These are phyloP conservation scores for Neosilurus hyrtlii DNA, from an alignment of 2,797 vertebrate genomes.

Conservation along the genomic window DNA sequence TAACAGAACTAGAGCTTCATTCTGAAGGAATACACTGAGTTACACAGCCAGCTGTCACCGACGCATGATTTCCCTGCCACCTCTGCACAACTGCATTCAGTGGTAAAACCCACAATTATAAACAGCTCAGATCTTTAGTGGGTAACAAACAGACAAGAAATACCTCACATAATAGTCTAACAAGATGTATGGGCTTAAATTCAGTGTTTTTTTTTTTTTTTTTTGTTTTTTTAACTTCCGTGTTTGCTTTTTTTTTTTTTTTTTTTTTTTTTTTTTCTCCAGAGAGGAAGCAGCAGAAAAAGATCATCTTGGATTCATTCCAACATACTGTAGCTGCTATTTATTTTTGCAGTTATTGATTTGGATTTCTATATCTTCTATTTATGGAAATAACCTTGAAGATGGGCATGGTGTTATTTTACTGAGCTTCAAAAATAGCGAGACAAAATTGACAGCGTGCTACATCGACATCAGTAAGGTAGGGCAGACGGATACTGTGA, in stretches of 20 bases:
- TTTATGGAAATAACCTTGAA: not conserved
- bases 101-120: constrained; percentile 3
- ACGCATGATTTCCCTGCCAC: constrained; percentile 29
- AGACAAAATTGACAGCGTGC: not conserved
- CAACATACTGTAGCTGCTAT: not conserved
- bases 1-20: constrained; percentile 4
- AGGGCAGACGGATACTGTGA: not conserved
- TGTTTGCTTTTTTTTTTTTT: too few species aligned
- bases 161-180: not conserved
- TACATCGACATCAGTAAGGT: not conserved
- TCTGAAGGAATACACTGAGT: constrained; percentile 20
- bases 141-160: not conserved
- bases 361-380: not conserved
- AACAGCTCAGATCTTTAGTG: constrained; percentile 9
- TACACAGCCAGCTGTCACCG: constrained; percentile 1
- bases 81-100: constrained; percentile 22
- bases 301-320: not conserved
- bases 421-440: not conserved
- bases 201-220: not conserved
- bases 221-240: too few species aligned
- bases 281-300: not conserved
- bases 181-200: not conserved
- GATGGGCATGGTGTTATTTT: not conserved
- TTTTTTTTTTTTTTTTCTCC: too few species aligned
- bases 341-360: not conserved